Evolutionary conservation across 2,888 invertebrate species (phyloP).

Genomic region (Zelleria hepariella): DNA sequence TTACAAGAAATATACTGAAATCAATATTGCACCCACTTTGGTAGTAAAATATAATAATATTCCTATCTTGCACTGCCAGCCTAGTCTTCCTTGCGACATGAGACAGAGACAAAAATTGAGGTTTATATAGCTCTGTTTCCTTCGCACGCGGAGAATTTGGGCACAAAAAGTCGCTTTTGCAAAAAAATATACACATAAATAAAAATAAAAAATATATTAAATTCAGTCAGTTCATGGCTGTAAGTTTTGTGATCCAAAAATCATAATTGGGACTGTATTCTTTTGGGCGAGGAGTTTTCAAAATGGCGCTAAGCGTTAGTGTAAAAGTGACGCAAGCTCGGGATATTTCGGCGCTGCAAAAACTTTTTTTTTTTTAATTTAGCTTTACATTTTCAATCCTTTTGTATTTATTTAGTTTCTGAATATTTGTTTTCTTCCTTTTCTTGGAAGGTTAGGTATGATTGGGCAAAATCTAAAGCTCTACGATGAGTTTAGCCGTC

Average conservation of each 20-base stretch:
- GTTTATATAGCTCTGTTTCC: neutral
- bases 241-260: neutral
- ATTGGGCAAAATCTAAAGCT: too few relatives aligned
- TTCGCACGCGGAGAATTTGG: neutral
- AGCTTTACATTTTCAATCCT: neutral
- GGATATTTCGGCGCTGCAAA: neutral
- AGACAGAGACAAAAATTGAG: neutral
- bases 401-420: neutral
- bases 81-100: neutral
- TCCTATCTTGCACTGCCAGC: neutral
- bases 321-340: neutral
- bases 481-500: too few relatives aligned
- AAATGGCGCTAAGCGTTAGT: constrained; percentile 38
- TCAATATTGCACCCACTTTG: neutral
- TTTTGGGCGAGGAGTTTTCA: constrained; percentile 42
- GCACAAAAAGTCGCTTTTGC: neutral
- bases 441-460: too few relatives aligned
- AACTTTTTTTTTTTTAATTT: neutral
- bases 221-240: too few relatives aligned
- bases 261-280: constrained; percentile 10
- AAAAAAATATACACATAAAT: neutral
- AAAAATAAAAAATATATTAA: too few relatives aligned
- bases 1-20: neutral
- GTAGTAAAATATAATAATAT: too few relatives aligned
- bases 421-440: neutral